phyloP scores from a whole-genome alignment of 2,888 invertebrate genomes.

The Fissipunctia ypsillon region DNA sequence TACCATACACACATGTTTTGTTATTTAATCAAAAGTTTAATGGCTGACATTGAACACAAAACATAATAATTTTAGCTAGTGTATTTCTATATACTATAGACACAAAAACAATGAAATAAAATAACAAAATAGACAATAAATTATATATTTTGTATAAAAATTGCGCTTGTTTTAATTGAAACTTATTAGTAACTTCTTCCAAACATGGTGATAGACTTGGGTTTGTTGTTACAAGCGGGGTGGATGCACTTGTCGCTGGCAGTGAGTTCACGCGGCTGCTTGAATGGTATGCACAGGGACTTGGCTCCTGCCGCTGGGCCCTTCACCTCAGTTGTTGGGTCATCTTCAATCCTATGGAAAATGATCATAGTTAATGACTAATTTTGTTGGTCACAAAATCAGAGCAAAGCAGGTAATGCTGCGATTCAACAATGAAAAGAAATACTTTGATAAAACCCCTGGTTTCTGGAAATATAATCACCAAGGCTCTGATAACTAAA shows the following conservation, averaged over 20 bases:
- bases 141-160: slow-evolving; percentile 72
- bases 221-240: slow-evolving; percentile 94
- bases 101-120: slow-evolving; percentile 44
- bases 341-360: slow-evolving; percentile 90
- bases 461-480: background rate
- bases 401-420: background rate
- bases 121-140: slow-evolving; percentile 66
- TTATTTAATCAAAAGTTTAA: background rate
- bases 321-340: slow-evolving; percentile 91
- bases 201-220: slow-evolving; percentile 97
- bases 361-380: background rate
- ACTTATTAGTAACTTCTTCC: slow-evolving; percentile 96
- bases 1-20: too few species aligned
- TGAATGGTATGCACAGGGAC: slow-evolving; percentile 98
- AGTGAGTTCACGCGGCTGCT: slow-evolving; percentile 93
- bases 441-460: background rate
- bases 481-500: background rate
- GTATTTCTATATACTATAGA: background rate
- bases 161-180: slow-evolving; percentile 59
- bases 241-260: slow-evolving; percentile 95
- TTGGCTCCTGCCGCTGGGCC: slow-evolving; percentile 99
- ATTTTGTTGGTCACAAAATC: background rate
- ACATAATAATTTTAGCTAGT: too few species aligned
- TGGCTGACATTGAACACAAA: background rate
- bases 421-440: background rate